Evolutionary conservation across 2,113 vertebrate species (phyloP).

Genomic region (Deroptyus accipitrinus): DNA sequence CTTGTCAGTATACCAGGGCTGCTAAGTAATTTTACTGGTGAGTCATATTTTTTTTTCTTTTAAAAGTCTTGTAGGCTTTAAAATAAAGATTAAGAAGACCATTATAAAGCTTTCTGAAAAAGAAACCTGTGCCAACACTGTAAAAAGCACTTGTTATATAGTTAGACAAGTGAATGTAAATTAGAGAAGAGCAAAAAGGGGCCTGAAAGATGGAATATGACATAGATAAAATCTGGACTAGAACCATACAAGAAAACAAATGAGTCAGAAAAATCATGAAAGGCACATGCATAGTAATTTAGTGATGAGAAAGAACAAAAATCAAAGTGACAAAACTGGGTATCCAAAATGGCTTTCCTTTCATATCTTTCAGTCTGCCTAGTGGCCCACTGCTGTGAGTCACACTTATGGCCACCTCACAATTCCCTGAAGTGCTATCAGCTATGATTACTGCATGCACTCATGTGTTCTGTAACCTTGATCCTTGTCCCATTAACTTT

Average conservation of each 20-base stretch:
- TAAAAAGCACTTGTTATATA: neutral
- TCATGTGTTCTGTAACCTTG: neutral
- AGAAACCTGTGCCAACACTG: neutral
- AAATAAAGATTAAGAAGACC: neutral
- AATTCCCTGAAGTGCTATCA: neutral
- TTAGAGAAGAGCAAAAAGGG: neutral
- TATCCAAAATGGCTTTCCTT: neutral
- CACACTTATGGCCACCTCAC: neutral
- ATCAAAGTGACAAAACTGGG: neutral
- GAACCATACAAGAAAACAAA: neutral
- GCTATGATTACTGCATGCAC: neutral
- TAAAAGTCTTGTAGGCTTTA: neutral
- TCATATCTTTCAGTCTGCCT: neutral
- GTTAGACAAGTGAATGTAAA: neutral
- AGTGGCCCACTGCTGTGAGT: neutral
- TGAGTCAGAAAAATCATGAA: neutral
- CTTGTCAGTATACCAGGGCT: neutral
- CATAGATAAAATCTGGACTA: neutral
- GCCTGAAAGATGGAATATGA: neutral
- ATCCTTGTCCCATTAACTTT: neutral
- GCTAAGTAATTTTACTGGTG: neutral
- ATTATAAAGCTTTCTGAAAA: neutral
- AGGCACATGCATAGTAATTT: neutral
- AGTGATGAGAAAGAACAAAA: conserved; percentile 5
- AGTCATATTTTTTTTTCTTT: neutral